Base-by-base conservation (phyloP, 2,113 vertebrate genomes). In the Silurus asotus region DNA sequence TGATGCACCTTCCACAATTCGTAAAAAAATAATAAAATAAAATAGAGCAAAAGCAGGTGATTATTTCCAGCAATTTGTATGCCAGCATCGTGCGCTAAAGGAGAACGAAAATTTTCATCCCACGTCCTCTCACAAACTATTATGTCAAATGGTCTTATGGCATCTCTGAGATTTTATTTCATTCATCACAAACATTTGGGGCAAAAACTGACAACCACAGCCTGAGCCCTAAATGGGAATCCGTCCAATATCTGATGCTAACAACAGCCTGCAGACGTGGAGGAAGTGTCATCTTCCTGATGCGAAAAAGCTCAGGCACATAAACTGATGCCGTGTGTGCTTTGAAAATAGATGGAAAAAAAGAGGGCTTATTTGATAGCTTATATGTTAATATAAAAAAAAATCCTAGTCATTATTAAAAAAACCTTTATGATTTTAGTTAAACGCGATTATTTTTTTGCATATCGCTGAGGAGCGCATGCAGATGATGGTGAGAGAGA, bases 171-270 rank as follows among this genome's bases (percentile, higher is more conserved):
- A 94, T 94, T 91, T 94, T 94, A 94, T 94, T 94, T 94, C 90
- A 90, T 91, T 94, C 92, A 88, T 93, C 91, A 93, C 93, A 93
- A 94, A 94, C 92, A 93, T 92, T 90, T 92, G 86, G 90, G 92
- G 92, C 90, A 90, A 92, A 93, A 93, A 93, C 92, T 94, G 94
- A 95, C 94, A 95, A 93, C 91, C 93, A 94, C 92, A 94, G 93
- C 93, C 93, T 93, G 91, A 93, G 92, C 91, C 93, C 93, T 93
- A 95, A 95, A 95, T 94, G 93, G 93, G 89, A 94, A 95, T 93
- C 94, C 93, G 93, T 90, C 90, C 93, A 91, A 91, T 94, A 94
- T 94, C 93, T 93, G 94, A 93, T 94, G 92, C 91, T 91, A 93
- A 93, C 93, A 93, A 94, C 93, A 94, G 92, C 89, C 93, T 90